A percentile compares a stretch with the other conserved stretches of the same genome.
Conservation (phyloP, 2,113 vertebrate species). For the Anas platyrhynchos region DNA sequence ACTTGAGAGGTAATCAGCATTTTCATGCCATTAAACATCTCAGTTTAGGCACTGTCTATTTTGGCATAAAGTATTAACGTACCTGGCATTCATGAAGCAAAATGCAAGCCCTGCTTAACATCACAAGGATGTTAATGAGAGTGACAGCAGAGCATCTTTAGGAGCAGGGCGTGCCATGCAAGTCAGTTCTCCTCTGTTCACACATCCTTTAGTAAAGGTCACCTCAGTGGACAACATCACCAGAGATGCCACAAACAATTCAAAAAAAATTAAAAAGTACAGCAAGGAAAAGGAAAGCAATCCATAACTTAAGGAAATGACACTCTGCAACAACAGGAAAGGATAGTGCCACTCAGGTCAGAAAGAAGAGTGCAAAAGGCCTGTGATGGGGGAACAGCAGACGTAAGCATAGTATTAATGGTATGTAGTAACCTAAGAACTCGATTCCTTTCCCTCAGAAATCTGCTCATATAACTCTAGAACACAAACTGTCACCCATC, state of each 20-base stretch:
- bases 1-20: not conserved
- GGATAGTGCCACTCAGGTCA: not conserved
- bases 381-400: not conserved
- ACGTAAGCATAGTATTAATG: accelerated
- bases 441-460: not conserved
- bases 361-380: not conserved
- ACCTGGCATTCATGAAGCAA: not conserved
- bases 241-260: not conserved
- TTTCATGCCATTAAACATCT: not conserved
- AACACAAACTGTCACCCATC: accelerated
- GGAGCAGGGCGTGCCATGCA: not conserved
- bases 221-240: not conserved
- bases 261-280: accelerated
- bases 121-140: not conserved
- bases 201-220: not conserved
- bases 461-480: not conserved
- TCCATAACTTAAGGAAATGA: not conserved
- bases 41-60: not conserved
- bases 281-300: not conserved
- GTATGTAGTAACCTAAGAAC: not conserved
- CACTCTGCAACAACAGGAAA: not conserved
- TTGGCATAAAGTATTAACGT: not conserved
- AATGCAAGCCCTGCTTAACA: not conserved
- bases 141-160: not conserved
- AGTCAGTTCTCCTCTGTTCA: not conserved